Evolutionary conservation across 2,888 invertebrate genomes (phyloP).

Genomic region (Adelognathus sp.): DNA sequence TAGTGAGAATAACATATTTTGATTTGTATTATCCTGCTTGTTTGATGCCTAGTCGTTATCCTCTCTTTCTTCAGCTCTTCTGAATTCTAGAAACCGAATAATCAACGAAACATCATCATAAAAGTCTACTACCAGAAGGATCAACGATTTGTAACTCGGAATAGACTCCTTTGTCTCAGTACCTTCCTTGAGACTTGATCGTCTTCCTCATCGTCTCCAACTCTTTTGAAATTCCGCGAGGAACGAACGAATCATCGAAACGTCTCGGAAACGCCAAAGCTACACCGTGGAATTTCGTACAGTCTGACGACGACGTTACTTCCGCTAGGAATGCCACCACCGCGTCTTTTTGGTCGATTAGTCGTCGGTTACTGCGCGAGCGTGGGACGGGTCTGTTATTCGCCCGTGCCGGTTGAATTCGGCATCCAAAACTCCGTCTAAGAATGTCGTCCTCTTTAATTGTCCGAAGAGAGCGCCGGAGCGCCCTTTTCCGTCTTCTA

Average conservation of each 20-base stretch:
- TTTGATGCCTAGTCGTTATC: too few relatives aligned
- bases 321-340: conserved; percentile 72
- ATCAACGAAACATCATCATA: too few relatives aligned
- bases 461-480: conserved; percentile 61
- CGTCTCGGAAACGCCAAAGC: background rate
- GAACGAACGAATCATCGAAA: background rate
- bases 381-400: conserved; percentile 41
- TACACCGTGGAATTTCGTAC: background rate
- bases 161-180: too few relatives aligned
- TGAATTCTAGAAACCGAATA: background rate
- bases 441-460: conserved; percentile 78
- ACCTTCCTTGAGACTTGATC: too few relatives aligned
- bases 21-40: too few relatives aligned
- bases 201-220: too few relatives aligned
- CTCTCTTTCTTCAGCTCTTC: background rate
- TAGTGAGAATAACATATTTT: too few relatives aligned
- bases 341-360: conserved; percentile 75
- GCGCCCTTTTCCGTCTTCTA: conserved; percentile 34
- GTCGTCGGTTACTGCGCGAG: conserved; percentile 69
- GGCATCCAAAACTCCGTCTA: conserved; percentile 57
- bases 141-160: too few relatives aligned
- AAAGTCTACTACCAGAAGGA: too few relatives aligned
- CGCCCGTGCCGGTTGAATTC: conserved; percentile 49
- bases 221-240: background rate
- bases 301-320: conserved; percentile 65